A percentile compares a stretch with the other conserved stretches of the same genome.
Conservation (phyloP, 2,797 vertebrate species). For the Molossus molossus region DNA sequence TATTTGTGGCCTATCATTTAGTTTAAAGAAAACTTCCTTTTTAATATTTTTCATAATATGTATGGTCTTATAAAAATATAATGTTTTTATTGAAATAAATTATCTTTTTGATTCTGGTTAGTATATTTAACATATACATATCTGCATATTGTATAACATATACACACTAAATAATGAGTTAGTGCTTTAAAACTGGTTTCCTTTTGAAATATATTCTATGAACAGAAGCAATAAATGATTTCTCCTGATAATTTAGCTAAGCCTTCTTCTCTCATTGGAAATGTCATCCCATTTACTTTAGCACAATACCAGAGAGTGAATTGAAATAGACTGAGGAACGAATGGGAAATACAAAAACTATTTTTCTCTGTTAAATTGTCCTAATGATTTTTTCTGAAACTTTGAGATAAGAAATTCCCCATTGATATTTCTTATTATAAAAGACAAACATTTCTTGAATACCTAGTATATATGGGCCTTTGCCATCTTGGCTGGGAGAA, state of each 20-base stretch:
- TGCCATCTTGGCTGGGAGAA: conserved; percentile 32
- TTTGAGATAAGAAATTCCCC: conserved; percentile 32
- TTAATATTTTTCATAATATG: conserved; percentile 53
- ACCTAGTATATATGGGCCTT: background rate
- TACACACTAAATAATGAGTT: conserved; percentile 3
- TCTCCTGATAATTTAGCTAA: conserved; percentile 19
- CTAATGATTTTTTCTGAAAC: conserved; percentile 47
- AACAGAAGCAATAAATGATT: conserved; percentile 44
- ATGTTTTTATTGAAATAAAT: conserved; percentile 33
- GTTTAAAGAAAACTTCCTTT: conserved; percentile 58
- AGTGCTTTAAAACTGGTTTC: conserved; percentile 58
- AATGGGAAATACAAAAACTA: background rate
- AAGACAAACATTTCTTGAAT: conserved; percentile 54
- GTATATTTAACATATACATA: conserved; percentile 26
- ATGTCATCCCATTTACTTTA: conserved; percentile 9
- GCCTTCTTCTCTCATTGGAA: conserved; percentile 45
- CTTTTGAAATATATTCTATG: conserved; percentile 44
- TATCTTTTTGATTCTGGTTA: conserved; percentile 50
- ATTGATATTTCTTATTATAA: conserved; percentile 32
- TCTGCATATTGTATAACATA: background rate
- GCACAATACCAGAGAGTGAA: background rate
- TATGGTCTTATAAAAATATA: conserved; percentile 58
- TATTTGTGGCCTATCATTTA: conserved; percentile 51
- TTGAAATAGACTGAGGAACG: conserved; percentile 48
- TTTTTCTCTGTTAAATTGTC: conserved; percentile 55